These are phyloP conservation scores for Mirza zaza DNA, from an alignment of 2,113 vertebrate genomes.

Conservation along the genomic window DNA sequence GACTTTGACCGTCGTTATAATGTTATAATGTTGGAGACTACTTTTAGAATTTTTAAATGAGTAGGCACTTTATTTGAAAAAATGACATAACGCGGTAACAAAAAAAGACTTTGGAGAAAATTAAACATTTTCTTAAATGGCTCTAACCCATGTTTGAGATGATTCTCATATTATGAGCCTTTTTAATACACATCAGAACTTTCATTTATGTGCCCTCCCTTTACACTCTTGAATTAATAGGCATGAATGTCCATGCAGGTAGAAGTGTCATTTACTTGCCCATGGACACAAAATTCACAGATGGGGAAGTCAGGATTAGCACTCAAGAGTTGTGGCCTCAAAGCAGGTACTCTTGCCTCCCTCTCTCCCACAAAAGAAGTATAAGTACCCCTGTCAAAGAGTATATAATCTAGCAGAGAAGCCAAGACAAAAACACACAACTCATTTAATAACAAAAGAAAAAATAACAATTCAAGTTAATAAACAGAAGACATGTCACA, in stretches of 20 bases:
- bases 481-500: neutral
- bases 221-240: neutral
- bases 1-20: neutral
- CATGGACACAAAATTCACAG: neutral
- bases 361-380: neutral
- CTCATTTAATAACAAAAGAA: neutral
- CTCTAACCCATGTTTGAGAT: neutral
- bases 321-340: neutral
- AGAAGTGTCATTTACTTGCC: neutral
- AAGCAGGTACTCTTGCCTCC: neutral
- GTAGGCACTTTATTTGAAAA: neutral
- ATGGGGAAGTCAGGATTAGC: neutral
- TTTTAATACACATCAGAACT: neutral
- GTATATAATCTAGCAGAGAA: neutral
- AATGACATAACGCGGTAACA: neutral
- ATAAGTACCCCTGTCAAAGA: neutral
- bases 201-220: neutral
- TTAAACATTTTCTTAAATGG: neutral
- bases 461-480: neutral
- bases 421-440: neutral
- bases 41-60: neutral
- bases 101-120: neutral
- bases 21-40: neutral
- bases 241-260: neutral
- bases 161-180: neutral